Evolutionary conservation across 2,888 invertebrate species (phyloP), one percentile per base, ranked within the genome.

Genomic region (Stegana nigrithorax): DNA sequence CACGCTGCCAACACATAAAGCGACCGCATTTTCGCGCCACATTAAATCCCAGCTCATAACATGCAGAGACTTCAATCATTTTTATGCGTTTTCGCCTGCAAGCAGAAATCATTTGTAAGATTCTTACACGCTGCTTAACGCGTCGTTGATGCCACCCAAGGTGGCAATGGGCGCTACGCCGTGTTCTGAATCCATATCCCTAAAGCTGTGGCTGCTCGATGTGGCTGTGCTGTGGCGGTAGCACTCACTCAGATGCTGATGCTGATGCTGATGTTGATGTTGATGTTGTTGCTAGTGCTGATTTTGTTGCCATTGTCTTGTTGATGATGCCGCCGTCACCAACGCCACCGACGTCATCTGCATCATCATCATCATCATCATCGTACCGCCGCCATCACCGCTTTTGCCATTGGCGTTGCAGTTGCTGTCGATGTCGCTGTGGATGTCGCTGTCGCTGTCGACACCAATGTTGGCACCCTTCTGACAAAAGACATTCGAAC

Each of bases 51-150:
- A 57, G 27, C 8, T 12, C 36, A 36, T 12, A 55, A 55, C 36
- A 19, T 23, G 25, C 44, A 44, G 23, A 14, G 29, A 32, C 56
- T 57, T 39, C 61, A 61, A 62, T 57, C 50, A 50, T 50, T 56
- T 62, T 56, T 62, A 45, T 62, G 57, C 21, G 47, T 56, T 47
- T 57, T 50, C 50, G 23, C 17, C 14, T 25, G 50, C 21, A 50
- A 47, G 59, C 36, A 29, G 17, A 59, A 59, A 59, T 59, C 45
- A 59, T 59, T 59, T 21, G 12, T 29, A 23, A 59, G 59, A 59
- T 47, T 59, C 32, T 25, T 50, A 25, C n/a, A 50, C 26, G n/a
- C 26, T 26, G 14, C n/a, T n/a, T n/a, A n/a, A n/a, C n/a, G 42
- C 26, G 12, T 4, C 50, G 50, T 5, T 14, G 26, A 5, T 26